phyloP scores from a whole-genome alignment of 2,888 invertebrate species.

The Lagria hirta region DNA sequence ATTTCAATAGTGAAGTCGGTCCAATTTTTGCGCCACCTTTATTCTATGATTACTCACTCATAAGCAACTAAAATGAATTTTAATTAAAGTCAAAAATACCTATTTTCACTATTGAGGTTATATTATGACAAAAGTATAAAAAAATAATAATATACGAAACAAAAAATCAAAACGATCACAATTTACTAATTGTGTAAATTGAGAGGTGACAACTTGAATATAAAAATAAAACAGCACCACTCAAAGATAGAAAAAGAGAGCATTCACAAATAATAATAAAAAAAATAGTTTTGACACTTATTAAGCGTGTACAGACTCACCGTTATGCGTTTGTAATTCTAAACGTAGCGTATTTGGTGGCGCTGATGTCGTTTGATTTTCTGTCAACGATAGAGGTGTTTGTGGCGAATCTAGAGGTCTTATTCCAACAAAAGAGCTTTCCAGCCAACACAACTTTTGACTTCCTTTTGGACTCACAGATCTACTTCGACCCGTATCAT shows the following conservation, averaged over 20 bases:
- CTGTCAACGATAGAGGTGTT: conserved; percentile 61
- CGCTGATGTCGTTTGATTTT: conserved; percentile 42
- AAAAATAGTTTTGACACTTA: conserved; percentile 17
- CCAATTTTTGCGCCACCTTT: no score
- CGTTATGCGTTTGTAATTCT: conserved; percentile 55
- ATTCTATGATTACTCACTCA: no score
- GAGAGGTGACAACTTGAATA: conserved; percentile 48
- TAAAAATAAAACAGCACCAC: conserved; percentile 24
- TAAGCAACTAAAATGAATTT: no score
- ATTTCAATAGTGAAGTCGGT: neutral
- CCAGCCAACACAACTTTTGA: conserved; percentile 82
- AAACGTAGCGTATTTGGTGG: conserved; percentile 56
- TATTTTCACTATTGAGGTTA: no score
- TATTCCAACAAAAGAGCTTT: conserved; percentile 87
- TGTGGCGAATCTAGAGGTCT: conserved; percentile 84
- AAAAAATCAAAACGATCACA: conserved; percentile 55
- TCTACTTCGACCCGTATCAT: conserved; percentile 40
- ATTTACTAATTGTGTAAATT: conserved; percentile 53
- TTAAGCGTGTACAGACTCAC: conserved; percentile 55
- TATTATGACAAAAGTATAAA: no score
- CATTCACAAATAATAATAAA: conserved; percentile 22
- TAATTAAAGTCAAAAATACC: no score
- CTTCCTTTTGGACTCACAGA: conserved; percentile 61
- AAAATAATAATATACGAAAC: no score
- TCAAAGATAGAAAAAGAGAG: no score